Evolutionary conservation across 2,888 invertebrate species (phyloP), one percentile per base, ranked within the genome.

Genomic region (Sphinx pinastri): DNA sequence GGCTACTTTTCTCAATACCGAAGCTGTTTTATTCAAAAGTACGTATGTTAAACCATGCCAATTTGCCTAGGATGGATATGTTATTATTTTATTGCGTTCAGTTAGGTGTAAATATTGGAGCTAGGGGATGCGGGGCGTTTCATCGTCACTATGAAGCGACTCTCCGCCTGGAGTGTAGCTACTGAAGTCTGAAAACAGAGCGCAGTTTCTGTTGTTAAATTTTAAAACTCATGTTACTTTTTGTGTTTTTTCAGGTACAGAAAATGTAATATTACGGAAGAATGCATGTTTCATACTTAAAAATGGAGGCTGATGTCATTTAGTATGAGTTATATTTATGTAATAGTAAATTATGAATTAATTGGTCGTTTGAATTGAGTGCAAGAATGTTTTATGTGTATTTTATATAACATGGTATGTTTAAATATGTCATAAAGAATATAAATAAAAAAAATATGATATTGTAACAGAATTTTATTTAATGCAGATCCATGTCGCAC

Each of bases 401-500:
- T 12, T 13, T 19, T 38, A 38, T 38, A 3, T 7, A 38, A 38
- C 6, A 38, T 4, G 38, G 31, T 14, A 7, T 10, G 16, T 47
- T 11, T 16, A 16, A 45, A 16, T 45, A n/a, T n/a, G 11, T 45
- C 12, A 11, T 3, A 19, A 63, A 47, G 11, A 63, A 49, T 13
- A 49, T 16, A 63, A 63, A 63, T 63, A 63, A 87, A 86, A 85
- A 87, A 74, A 78, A 79, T 74, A 70, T 68, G 73, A 77, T 93
- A 92, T 91, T 91, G 93, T 94, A 94, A 94, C 94, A 94, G 94
- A 94, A 92, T 93, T 94, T 94, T 93, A 93, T 93, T 93, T 89
- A 89, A 94, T 94, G 93, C 92, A 92, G 89, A 89, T 93, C 85
- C 91, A 90, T 92, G 82, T 92, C 84, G 91, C 89, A 91, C 90